Evolutionary conservation across 2,113 vertebrate genomes (phyloP), one percentile per base, ranked within the genome.

Genomic region (Carollia perspicillata): DNA sequence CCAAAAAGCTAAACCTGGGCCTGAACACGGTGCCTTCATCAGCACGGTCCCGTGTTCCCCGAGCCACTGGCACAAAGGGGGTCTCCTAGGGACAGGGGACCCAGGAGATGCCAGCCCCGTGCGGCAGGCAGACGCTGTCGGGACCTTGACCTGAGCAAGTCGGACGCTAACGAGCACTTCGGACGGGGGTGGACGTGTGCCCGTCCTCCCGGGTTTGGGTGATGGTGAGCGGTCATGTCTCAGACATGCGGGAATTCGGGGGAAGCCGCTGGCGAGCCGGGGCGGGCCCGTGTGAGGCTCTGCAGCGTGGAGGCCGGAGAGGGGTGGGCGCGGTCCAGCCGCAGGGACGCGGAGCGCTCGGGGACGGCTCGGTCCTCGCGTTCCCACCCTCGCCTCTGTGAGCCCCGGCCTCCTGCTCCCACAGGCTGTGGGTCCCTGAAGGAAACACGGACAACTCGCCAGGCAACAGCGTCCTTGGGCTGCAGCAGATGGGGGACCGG

Each of bases 281-380:
- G 60, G 18, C 18, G 66, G 60, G 18, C 18, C 81, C 30, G 26
- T 66, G 37, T 16, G 30, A 58, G 68, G 23, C 20, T 4, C 28
- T 28, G 33, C 0, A 69, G 74, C 28, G 12, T 3, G 3, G 42
- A 20, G 18, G 49, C 8, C 51, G 90, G 63, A 23, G 35, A 26
- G 10, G 37, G 22, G 16, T 6, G 30, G 22, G 49, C 17, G n/a
- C 10, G 26, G 58, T 63, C 14, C 8, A 18, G 6, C 5, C 3
- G 10, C 5, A 16, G 55, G 20, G 7, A 20, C 4, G 40, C 9
- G 53, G 53, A 51, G 0, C 2, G 3, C 5, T 22, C 4, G 5
- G 28, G 20, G 0, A 20, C 3, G 17, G 37, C 14, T n/a, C 3
- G 4, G 13, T 69, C 23, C 12, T 28, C 16, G 2, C 1, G 0